Base-by-base conservation (phyloP, 2,113 vertebrate genomes). In the Dryoscopus gambensis region DNA sequence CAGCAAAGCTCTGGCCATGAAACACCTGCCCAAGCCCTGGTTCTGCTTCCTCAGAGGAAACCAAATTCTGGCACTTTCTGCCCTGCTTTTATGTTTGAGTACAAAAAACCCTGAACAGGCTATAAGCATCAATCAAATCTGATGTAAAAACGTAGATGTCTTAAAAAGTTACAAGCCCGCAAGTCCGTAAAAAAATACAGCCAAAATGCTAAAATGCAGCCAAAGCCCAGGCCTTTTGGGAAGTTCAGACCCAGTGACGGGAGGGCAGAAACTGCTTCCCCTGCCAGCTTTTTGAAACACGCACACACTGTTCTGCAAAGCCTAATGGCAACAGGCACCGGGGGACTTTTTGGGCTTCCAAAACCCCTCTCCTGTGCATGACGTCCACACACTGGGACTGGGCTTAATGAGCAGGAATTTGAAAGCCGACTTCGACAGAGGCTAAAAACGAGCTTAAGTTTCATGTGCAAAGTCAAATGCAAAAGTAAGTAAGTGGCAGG, bases 391-490 rank as follows among this genome's bases (percentile, higher is more conserved):
- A 13, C 83, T 71, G 93, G 25, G 89, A 62, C 80, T 16, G 73
- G 52, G n/a, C 63, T 80, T 90, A 93, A 94, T 23, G 44, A 90
- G 90, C 79, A 65, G 40, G 68, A 62, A 77, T 84, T 78, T 39
- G 83, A 90, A 93, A 95, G 92, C 80, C 2, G 28, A 28, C 69
- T 46, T 88, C 4, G 1, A 65, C 71, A 52, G 76, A 78, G 89
- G 80, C 92, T 95, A 60, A 79, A 91, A 95, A 95, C 1, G 67
- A 93, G 82, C 67, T 85, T 13, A 33, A 79, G 79, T 71, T 90
- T 63, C 49, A 1, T 50, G 23, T 20, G 71, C 80, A 85, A 94
- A 96, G 90, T 89, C 88, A 89, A 93, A 89, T 1, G 25, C 78
- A 71, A 23, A 73, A 90, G 86, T 46, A 78, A 92, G 27, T 30